Base-by-base conservation (phyloP, 2,888 invertebrate genomes). In the Caenorhabditis drosophilae region DNA sequence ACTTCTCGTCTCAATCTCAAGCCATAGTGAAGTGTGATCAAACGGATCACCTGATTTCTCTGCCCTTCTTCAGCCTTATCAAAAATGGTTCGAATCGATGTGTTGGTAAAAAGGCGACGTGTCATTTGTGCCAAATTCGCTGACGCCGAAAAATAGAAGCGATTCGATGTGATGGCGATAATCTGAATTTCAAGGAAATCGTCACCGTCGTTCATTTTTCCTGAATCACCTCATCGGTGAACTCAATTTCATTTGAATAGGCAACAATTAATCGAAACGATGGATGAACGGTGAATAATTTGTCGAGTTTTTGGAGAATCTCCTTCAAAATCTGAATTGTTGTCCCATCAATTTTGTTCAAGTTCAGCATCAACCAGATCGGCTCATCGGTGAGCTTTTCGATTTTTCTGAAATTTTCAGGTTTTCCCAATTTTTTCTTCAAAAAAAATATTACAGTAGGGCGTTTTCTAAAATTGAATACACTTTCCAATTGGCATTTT, bases 321-420 rank as follows among this genome's bases (percentile, higher is more conserved):
- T 0, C 18, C 20, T 56, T 59, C 44, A 66, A n/a, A 6, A 44
- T 26, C 3, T 31, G 11, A 7, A 56, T 15, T 3, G 49, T 41
- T 1, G 20, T 22, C 12, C 56, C 55, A 22, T 38, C 35, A 20
- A 40, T 52, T 18, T 45, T 23, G 23, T 55, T 47, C 12, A 66
- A 20, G 34, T 59, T 56, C n/a, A 66, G 15, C 0, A 66, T 20
- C 0, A 66, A 35, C 64, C 64, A 66, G 7, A 48, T 56, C 2
- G 55, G 48, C 20, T 66, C 59, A 48, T 66, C 64, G 1, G 49
- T 35, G 9, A 66, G 36, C 35, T 55, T 55, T 42, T 64, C 64
- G 11, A 58, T 11, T 51, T 38, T 58, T 22, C 62, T 62, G 45
- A 36, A 55, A 25, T 25, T 26, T 26, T 45, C 23, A 12, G 15